Percentiles rank a stretch among this genome's conserved stretches.
phyloP scores from a whole-genome alignment of 2,113 vertebrate species.

The Coregonus clupeaformis region DNA sequence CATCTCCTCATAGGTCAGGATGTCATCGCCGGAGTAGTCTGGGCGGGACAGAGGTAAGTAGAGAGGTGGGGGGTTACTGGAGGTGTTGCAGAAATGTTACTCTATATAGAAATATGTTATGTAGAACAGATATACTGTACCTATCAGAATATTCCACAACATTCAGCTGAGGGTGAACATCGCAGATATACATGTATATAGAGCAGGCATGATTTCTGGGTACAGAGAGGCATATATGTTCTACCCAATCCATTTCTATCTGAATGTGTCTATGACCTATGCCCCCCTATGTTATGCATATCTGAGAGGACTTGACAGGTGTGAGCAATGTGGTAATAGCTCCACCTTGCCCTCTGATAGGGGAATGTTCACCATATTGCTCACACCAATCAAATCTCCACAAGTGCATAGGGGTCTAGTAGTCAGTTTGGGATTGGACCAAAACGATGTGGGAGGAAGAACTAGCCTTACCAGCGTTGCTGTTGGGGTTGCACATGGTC shows the following conservation, averaged over 20 bases:
- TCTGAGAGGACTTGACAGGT: too few species aligned
- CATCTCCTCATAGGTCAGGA: slow-evolving; percentile 96
- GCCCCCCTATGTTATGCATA: too few species aligned
- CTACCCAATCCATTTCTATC: too few species aligned
- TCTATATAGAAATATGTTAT: too few species aligned
- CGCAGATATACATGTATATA: background rate
- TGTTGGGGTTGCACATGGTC: slow-evolving; percentile 79
- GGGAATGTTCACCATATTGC: too few species aligned
- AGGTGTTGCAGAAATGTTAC: background rate
- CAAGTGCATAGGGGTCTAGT: background rate
- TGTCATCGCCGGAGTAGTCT: slow-evolving; percentile 89
- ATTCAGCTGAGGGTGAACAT: background rate
- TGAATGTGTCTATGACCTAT: too few species aligned
- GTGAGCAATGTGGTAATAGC: too few species aligned
- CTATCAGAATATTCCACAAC: background rate
- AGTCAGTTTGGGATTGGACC: background rate
- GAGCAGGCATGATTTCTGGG: too few species aligned
- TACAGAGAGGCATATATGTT: too few species aligned
- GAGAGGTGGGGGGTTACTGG: background rate
- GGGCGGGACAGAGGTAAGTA: slow-evolving; percentile 20
- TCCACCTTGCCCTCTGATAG: too few species aligned
- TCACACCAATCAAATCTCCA: too few species aligned
- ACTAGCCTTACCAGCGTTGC: slow-evolving; percentile 80
- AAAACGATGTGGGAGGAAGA: background rate
- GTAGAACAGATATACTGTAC: too few species aligned